A percentile compares a stretch with the other conserved stretches of the same genome.
phyloP scores from a whole-genome alignment of 2,113 vertebrate species.

The Recurvirostra avosetta region DNA sequence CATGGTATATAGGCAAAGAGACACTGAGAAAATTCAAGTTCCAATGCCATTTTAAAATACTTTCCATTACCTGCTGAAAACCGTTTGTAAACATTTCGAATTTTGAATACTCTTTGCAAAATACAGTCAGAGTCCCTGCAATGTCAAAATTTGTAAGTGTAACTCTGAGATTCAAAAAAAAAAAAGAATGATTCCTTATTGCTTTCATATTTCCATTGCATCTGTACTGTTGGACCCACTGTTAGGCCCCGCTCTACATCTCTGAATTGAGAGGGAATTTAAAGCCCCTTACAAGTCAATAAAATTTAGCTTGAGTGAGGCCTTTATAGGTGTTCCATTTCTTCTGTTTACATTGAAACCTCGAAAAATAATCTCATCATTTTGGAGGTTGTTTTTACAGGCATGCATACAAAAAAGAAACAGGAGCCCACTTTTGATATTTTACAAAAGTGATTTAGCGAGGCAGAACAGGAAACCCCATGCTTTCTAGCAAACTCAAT shows the following conservation, averaged over 20 bases:
- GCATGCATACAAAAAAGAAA: not conserved
- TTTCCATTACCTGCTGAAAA: not conserved
- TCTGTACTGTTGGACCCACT: not conserved
- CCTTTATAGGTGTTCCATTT: not conserved
- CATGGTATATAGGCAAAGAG: not conserved
- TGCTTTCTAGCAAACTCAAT: not conserved
- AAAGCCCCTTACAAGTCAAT: not conserved
- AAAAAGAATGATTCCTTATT: not conserved
- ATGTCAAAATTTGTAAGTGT: not conserved
- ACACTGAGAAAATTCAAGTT: not conserved
- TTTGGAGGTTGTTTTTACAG: not conserved
- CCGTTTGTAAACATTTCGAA: not conserved
- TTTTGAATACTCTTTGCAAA: not conserved
- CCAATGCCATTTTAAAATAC: not conserved
- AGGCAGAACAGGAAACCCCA: not conserved
- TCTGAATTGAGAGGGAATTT: not conserved
- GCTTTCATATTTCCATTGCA: not conserved
- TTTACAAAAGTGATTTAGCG: not conserved
- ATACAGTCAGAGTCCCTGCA: not conserved
- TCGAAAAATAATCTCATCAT: not conserved
- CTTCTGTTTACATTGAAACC: not conserved
- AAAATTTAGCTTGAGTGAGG: not conserved
- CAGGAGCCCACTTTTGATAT: not conserved
- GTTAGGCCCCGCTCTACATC: not conserved
- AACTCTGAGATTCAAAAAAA: not conserved